Evolutionary conservation across 2,113 vertebrate species (phyloP).

Genomic region (Boulengeromyrus knoepffleri): DNA sequence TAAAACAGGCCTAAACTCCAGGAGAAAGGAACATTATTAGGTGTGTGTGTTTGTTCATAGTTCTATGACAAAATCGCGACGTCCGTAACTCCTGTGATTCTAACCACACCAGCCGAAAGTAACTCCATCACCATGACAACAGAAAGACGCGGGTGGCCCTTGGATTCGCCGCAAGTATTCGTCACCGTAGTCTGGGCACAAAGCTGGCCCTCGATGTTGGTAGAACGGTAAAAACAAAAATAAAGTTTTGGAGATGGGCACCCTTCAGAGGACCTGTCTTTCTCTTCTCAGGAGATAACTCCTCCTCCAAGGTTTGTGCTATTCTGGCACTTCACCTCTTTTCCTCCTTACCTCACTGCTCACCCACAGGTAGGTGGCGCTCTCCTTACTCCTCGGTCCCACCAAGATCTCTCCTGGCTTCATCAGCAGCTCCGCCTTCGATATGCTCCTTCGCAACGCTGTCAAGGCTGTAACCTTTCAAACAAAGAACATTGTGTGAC

Average conservation of each 20-base stretch:
- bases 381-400: neutral
- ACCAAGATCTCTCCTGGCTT: neutral
- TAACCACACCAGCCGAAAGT: neutral
- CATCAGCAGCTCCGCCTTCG: neutral
- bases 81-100: neutral
- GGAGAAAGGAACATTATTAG: neutral
- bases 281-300: neutral
- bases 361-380: conserved; percentile 9
- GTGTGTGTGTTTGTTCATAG: neutral
- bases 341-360: neutral
- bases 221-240: neutral
- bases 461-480: neutral
- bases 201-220: neutral
- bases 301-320: neutral
- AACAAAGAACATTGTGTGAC: neutral
- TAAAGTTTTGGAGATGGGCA: too few relatives aligned
- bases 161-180: neutral
- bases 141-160: neutral
- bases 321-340: conserved; percentile 7
- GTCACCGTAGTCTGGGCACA: neutral
- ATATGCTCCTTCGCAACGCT: neutral
- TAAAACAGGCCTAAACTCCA: neutral
- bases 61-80: neutral
- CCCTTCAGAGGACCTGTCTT: neutral
- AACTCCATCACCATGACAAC: conserved; percentile 8